phyloP scores from a whole-genome alignment of 2,113 vertebrate genomes.

The Charina bottae region DNA sequence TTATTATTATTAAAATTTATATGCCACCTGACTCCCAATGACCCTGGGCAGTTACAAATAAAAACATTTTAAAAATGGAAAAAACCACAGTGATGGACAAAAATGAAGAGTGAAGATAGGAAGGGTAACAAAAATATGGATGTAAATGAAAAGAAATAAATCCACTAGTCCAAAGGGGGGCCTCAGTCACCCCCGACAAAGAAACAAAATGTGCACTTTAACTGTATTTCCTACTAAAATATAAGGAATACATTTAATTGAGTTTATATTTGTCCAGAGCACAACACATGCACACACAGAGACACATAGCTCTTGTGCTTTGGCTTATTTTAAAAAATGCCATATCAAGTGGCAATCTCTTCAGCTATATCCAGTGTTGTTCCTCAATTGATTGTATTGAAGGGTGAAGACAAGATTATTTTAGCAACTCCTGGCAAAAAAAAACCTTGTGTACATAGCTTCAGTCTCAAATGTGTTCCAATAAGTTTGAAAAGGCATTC shows the following conservation, averaged over 20 bases:
- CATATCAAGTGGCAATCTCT: not conserved
- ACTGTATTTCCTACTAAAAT: not conserved
- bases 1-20: not conserved
- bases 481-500: not conserved
- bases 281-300: not conserved
- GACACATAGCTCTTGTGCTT: not conserved
- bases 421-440: not conserved
- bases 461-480: not conserved
- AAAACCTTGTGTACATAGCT: not conserved
- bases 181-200: not conserved
- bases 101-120: not conserved
- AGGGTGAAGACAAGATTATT: not conserved
- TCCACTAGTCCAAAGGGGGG: not conserved
- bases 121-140: not conserved
- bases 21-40: not conserved
- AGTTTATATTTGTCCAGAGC: not conserved
- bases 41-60: not conserved
- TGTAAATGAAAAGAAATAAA: not conserved
- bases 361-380: not conserved
- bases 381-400: not conserved
- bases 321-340: not conserved
- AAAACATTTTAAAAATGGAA: not conserved
- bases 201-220: conserved; percentile 26
- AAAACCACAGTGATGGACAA: not conserved
- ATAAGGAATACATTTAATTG: not conserved